Evolutionary conservation across 2,113 vertebrate species (phyloP), one percentile per base, ranked within the genome.

Genomic region (Pachycephala philippinensis): DNA sequence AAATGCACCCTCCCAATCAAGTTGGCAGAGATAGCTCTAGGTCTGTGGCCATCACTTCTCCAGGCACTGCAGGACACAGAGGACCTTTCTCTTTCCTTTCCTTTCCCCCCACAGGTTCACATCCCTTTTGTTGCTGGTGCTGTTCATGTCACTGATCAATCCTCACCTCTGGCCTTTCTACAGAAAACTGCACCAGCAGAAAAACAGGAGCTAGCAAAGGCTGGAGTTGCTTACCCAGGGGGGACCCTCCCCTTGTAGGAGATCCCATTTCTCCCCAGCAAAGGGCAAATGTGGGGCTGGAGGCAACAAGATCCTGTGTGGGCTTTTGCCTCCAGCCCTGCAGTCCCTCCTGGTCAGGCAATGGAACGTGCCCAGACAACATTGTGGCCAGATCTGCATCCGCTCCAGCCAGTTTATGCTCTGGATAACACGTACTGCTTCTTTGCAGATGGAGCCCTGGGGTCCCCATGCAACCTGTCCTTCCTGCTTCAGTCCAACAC

Each of bases 401-500:
- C 5, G 1, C 30, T 40, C 35, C 7, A 10, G 35, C 1, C 59
- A 30, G 26, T 44, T 84, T 30, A 24, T 57, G 14, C 27, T 30
- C 40, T 7, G 2, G 44, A 30, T 28, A 68, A 54, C 4, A 5
- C 23, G 33, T 15, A 68, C 9, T 3, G 5, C 42, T 61, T 24
- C 70, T 37, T 30, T 70, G 54, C 54, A 79, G 70, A 40, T 17
- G 60, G 64, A 70, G 6, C 31, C 15, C 65, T 61, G 40, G 33
- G 17, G 11, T 68, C 44, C 49, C 65, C 22, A 4, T n/a, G 31
- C 53, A 24, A 61, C 1, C 1, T 1, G 0, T 64, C 23, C 12
- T 33, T 79, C 44, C 57, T 23, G 27, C 17, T 39, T 68, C 57
- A 23, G 42, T 27, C 18, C 39, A 71, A 3, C 26, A 39, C 78